Evolutionary conservation across 2,888 invertebrate genomes (phyloP), one percentile per base, ranked within the genome.

Genomic region (Brachycybe producta): DNA sequence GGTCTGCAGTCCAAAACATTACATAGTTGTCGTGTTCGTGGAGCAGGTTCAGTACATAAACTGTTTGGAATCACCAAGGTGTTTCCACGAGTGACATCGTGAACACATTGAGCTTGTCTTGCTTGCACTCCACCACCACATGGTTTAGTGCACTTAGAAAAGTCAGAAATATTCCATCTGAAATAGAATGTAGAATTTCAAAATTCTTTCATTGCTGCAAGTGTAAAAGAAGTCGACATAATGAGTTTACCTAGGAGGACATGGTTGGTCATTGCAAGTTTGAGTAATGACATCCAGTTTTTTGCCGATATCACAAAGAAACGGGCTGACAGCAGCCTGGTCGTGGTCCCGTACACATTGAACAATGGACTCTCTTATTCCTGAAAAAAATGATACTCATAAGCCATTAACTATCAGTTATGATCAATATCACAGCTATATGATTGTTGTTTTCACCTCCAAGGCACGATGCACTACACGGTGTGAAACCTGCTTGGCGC

Each of bases 91-190:
- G 86, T 85, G 44, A 88, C 85, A 69, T 82, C 82, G 61, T 85
- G 85, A 58, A 87, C 82, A 65, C 91, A 91, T 47, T 78, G 80
- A 46, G 92, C 92, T 40, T 63, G 59, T 53, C 95, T 74, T 0
- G 83, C 86, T 70, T 90, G 88, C 57, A 86, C 82, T 1, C 95
- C 95, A 57, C 92, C 84, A 27, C 95, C 95, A 64, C 95, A 97
- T 2, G 85, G 82, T 65, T 86, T 87, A 19, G 87, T 85, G 69
- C 95, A 97, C 19, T 80, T 78, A 0, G 84, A 82, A 64, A 86
- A 91, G 49, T 87, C 86, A 0, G 87, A 85, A 59, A 83, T 82
- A 64, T 87, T 87, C 91, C 91, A 91, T 50, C 66, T 63, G 17
- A 70, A 67, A 27, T 35, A 23, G 28, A 24, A 27, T n/a, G 19